Base-by-base conservation (phyloP, 2,113 vertebrate genomes). In the Gallinago undulata region DNA sequence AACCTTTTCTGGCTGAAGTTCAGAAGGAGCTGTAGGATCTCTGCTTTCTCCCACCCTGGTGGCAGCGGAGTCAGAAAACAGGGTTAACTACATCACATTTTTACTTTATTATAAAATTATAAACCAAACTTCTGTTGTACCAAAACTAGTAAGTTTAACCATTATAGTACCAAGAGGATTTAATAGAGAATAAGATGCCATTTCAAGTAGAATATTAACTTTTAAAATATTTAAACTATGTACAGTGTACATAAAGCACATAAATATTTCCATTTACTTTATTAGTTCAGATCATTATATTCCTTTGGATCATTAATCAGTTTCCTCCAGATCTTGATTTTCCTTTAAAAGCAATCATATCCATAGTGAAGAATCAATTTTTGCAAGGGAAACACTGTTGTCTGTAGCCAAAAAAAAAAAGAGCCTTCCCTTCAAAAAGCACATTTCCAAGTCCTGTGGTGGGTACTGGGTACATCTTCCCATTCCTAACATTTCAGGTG, bases 51-150 rank as follows among this genome's bases (percentile, higher is more conserved):
- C 47, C 21, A 5, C 23, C 21, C 69, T 91, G 56, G 10, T 79
- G 35, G 81, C 25, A 89, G 79, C 45, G 73, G 43, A 93, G 70
- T 57, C 84, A 70, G 41, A 85, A 83, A 50, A 48, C 74, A 51
- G 80, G 10, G 60, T 64, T 62, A 86, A 97, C 94, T 92, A 85
- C 80, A 94, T 95, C 89, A 91, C 83, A 60, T 86, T 96, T 94
- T 82, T 96, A 81, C 97, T 98, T 98, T 98, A 98, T 98, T 98
- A 98, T n/a, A 98, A 98, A 98, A 98, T 97, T 98, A 98, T 93
- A 98, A 98, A 98, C 97, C 97, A 96, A 62, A 91, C 93, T 96
- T 98, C 94, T 96, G 97, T 98, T 96, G 97, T 98, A 97, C 98
- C 97, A 98, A 97, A 98, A 96, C 95, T 84, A 96, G 81, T 87